Base-by-base conservation (phyloP, 2,797 vertebrate species). In the Poecilia velifera region DNA sequence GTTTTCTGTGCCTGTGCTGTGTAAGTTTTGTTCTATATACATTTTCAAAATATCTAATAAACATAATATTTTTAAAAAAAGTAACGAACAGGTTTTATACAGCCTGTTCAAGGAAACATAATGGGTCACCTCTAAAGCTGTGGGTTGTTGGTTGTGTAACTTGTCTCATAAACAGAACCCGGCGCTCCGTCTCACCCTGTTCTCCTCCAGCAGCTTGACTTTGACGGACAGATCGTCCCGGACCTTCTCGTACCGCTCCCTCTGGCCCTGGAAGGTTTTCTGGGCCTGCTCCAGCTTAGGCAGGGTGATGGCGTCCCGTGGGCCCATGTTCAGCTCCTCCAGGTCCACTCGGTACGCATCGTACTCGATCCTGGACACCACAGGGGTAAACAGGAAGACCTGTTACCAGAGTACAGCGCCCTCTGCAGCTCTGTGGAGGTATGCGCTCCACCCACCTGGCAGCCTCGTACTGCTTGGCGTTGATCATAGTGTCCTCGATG, bases 241-340 rank as follows among this genome's bases (percentile, higher is more conserved):
- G 95, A 96, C 95, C 91, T 94, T 97, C 89, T 97, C 95, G 0
- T 97, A 98, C 78, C 94, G 94, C 86, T 97, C 97, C 88, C 96
- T 96, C 90, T 98, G 96, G 68, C 85, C 49, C 93, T 98, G 97
- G 90, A 98, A 98, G 62, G 95, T 88, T 57, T 93, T 96, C 89
- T 98, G 97, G n/a, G 97, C 97, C 81, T 95, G 95, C 87, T 98
- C 98, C 87, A 98, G 97, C 91, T 96, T 97, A 89, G 97, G 96
- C 85, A 97, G 76, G 3, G 97, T 97, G 86, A 74, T 91, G 81
- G 94, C 87, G 88, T 98, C 97, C 39, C 97, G 96, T 16, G 97
- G 97, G 5, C 96, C 97, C 89, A 98, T 91, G 92, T 98, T 98
- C 85, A 98, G 89, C 88, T 98, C 98, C 94, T 98, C 98, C 87